Evolutionary conservation across 2,888 invertebrate genomes (phyloP), one percentile per base, ranked within the genome.

Genomic region (Dasypolia templi): DNA sequence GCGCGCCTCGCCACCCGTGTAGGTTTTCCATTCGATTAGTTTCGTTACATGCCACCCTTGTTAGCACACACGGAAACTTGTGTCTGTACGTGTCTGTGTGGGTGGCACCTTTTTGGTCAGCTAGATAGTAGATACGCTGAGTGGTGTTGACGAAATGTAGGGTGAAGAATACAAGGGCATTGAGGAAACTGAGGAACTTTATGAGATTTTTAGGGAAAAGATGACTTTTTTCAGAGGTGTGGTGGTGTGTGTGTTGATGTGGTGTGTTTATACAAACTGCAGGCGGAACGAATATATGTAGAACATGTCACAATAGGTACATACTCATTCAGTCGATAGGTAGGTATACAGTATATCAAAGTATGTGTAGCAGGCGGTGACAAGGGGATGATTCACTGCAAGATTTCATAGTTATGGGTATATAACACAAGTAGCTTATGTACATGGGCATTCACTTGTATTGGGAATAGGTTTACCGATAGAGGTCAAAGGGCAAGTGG

Each of bases 11-110:
- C 87, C 89, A 89, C 79, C 90, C 90, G 91, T 91, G 84, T 87
- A 86, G 86, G 89, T 89, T 92, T 91, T 91, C 90, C 91, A 83
- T 72, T 65, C 88, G 91, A 92, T 91, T 92, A 91, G 85, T 69
- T 85, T 72, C 65, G 86, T 88, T 89, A 90, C 91, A 87, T 89
- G 85, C 84, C 85, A 88, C 83, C 86, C 82, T 69, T 81, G 82
- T 82, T 77, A 81, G 65, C 73, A 76, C 72, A 79, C 74, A 79
- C 62, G 59, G 68, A 68, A 69, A 59, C 80, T 35, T 72, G 74
- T 74, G 62, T 72, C 46, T 4, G 29, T 26, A 32, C 7, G 55
- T 64, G 55, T 26, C 42, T 81, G 83, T 78, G 85, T 83, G 75
- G 22, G 75, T 78, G 62, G 6, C 58, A 84, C 77, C 82, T 76